Percentiles rank a stretch among this genome's conserved stretches.
phyloP scores from a whole-genome alignment of 2,888 invertebrate species.

The Cepaea hortensis region DNA sequence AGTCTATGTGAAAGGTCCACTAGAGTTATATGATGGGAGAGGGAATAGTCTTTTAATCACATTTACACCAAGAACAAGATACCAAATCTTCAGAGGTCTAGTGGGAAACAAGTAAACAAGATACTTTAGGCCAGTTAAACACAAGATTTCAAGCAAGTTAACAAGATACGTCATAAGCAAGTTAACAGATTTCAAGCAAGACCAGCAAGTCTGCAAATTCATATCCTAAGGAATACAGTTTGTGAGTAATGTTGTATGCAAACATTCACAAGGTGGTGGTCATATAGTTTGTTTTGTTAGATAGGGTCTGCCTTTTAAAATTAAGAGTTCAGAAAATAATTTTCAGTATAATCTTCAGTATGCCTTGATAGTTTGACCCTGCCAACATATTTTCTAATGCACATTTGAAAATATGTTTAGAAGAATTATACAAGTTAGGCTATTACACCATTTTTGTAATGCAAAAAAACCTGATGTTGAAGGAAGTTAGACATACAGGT shows the following conservation, averaged over 20 bases:
- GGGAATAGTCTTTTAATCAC: conserved; percentile 19
- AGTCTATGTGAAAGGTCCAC: conserved; percentile 32
- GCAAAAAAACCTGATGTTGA: too few species aligned
- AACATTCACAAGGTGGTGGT: conserved; percentile 5
- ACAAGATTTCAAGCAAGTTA: conserved; percentile 30
- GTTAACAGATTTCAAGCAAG: conserved; percentile 35
- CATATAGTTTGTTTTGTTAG: not conserved
- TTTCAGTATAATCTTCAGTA: too few species aligned
- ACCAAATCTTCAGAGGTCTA: conserved; percentile 8
- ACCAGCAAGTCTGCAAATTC: conserved; percentile 37
- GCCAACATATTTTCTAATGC: too few species aligned
- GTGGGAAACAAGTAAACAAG: conserved; percentile 28
- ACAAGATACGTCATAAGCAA: conserved; percentile 17
- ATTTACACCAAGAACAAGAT: conserved; percentile 42
- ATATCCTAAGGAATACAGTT: conserved; percentile 34
- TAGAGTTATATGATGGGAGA: conserved; percentile 47
- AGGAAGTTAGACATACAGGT: too few species aligned
- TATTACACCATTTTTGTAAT: too few species aligned
- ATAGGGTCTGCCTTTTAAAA: too few species aligned
- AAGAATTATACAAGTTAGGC: too few species aligned
- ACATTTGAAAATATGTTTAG: too few species aligned
- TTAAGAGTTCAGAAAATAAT: too few species aligned
- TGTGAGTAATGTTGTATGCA: conserved; percentile 35
- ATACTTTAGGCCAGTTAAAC: not conserved
- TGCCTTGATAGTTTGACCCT: too few species aligned